Conservation (phyloP, 2,113 vertebrate genomes). For the Polypterus bichir region DNA sequence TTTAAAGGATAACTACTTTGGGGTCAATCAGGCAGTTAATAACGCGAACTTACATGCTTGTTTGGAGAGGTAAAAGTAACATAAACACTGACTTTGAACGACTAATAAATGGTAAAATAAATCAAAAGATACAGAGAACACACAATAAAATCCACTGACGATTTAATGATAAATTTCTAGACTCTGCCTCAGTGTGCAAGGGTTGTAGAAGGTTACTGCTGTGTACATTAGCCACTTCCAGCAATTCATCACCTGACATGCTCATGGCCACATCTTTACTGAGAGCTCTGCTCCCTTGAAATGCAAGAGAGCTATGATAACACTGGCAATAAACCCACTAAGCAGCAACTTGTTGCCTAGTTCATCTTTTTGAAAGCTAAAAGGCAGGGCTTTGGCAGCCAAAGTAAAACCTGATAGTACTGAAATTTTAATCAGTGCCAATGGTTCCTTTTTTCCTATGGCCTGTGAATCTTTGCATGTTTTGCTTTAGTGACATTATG, state of each 20-base stretch:
- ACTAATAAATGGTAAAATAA: conserved; percentile 52
- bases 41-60: not conserved
- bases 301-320: not conserved
- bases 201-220: conserved; percentile 57
- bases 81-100: conserved; percentile 33
- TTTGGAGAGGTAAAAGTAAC: not conserved
- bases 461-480: too few relatives aligned
- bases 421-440: too few relatives aligned
- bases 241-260: conserved; percentile 50
- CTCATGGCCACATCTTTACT: conserved; percentile 24
- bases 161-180: conserved; percentile 55
- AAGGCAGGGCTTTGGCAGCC: too few relatives aligned
- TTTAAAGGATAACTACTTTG: not conserved
- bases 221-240: conserved; percentile 48
- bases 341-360: conserved; percentile 27
- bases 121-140: conserved; percentile 40
- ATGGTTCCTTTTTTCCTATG: too few relatives aligned
- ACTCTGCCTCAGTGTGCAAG: conserved; percentile 29
- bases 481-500: too few relatives aligned
- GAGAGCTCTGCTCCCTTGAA: conserved; percentile 1
- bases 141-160: conserved; percentile 52
- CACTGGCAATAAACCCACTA: conserved; percentile 7
- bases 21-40: not conserved
- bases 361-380: too few relatives aligned
- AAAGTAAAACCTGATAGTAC: too few relatives aligned